Base-by-base conservation (phyloP, 2,797 vertebrate genomes). In the Syndactyla subalaris region DNA sequence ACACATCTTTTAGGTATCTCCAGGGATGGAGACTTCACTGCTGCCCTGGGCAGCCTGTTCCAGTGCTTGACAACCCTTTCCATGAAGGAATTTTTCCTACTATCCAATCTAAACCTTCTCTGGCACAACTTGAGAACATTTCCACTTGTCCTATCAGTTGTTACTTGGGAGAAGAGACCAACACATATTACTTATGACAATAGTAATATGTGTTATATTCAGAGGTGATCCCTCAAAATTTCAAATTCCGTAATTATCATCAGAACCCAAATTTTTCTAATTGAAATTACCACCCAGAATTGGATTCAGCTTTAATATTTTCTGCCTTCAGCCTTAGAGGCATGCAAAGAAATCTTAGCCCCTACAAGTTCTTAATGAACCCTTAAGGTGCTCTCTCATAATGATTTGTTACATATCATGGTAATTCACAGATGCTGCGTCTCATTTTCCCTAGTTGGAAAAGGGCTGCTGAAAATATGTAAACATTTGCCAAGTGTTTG, bases 401-500 rank as follows among this genome's bases (percentile, higher is more conserved):
- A 83, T 18, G 21, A 89, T 80, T 94, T 88, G 54, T 55, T 65
- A 78, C 1, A 0, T 27, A 66, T 16, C 62, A 38, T 0, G 1
- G 55, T 43, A 86, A 92, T 55, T 63, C 77, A 84, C 70, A 93
- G 71, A 85, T 65, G 54, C 38, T 12, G n/a, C 16, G 49, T 82
- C 80, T 92, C 72, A 36, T 74, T 82, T 87, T 86, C 59, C 59
- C 57, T 16, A 61, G 51, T 32, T 93, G 74, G 71, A 67, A 94
- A 63, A 90, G 22, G 36, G 29, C 38, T 71, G 59, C 63, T 84
- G 85, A 52, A 93, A 86, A 66, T 57, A 72, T 39, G 68, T 85
- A 93, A 95, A 87, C 71, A 74, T 82, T 93, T 85, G 57, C 76
- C 46, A 81, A 95, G 63, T 38, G 74, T 76, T 93, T 94, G 88